Conservation (phyloP, 2,797 vertebrate genomes). For the Anabas testudineus region DNA sequence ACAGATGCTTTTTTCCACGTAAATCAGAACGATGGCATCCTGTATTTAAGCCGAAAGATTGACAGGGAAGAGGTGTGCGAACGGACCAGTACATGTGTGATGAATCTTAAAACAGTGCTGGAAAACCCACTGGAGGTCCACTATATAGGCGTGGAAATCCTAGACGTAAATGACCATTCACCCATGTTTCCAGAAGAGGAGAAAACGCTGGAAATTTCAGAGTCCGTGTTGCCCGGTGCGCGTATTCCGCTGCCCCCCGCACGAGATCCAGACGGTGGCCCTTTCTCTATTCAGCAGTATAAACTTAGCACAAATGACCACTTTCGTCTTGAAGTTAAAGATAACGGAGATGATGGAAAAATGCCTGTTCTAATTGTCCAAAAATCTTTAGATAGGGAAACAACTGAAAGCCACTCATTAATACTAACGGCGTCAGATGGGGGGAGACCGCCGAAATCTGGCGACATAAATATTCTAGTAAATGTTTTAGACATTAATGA, state of each 20-base stretch:
- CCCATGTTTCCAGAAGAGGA: slow-evolving; percentile 67
- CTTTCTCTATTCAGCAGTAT: slow-evolving; percentile 62
- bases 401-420: slow-evolving; percentile 11
- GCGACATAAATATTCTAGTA: slow-evolving; percentile 30
- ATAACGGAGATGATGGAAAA: slow-evolving; percentile 69
- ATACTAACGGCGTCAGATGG: slow-evolving; percentile 70
- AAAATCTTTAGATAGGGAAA: slow-evolving; percentile 74
- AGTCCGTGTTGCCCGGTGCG: slow-evolving; percentile 63
- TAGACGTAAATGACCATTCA: slow-evolving; percentile 83
- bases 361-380: slow-evolving; percentile 70
- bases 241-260: slow-evolving; percentile 60
- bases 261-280: slow-evolving; percentile 59
- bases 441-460: slow-evolving; percentile 66
- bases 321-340: slow-evolving; percentile 73
- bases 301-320: slow-evolving; percentile 67
- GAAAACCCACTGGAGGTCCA: slow-evolving; percentile 84
- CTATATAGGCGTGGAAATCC: slow-evolving; percentile 80
- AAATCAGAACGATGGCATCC: slow-evolving; percentile 81
- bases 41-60: slow-evolving; percentile 81
- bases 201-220: slow-evolving; percentile 61
- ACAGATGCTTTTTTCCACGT: slow-evolving; percentile 76
- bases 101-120: slow-evolving; percentile 83
- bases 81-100: slow-evolving; percentile 65
- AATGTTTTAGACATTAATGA: slow-evolving; percentile 76
- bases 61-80: slow-evolving; percentile 83